Conservation (phyloP, 2,113 vertebrate genomes). For the Pyrgilauda ruficollis region DNA sequence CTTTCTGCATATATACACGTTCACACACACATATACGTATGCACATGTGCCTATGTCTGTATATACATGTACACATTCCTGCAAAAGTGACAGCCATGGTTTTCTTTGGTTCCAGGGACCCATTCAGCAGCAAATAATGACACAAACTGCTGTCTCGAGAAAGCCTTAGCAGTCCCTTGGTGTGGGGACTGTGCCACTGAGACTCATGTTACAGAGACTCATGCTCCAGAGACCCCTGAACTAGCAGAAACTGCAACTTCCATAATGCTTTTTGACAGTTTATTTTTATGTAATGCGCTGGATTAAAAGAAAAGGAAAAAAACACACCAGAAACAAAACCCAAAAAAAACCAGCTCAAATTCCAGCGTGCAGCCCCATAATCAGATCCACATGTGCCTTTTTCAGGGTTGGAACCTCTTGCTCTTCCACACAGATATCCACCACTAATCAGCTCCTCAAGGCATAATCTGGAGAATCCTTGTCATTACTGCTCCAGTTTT, state of each 20-base stretch:
- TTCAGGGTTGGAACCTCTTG: not conserved
- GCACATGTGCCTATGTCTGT: accelerated
- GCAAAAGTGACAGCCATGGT: not conserved
- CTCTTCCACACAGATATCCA: not conserved
- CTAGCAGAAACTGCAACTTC: not conserved
- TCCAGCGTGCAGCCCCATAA: not conserved
- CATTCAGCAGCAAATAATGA: not conserved
- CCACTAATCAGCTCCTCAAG: not conserved
- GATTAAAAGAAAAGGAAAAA: conserved; percentile 48
- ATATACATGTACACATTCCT: not conserved
- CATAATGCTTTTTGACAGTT: conserved; percentile 15
- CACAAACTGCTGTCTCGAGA: not conserved
- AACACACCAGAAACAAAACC: conserved; percentile 9
- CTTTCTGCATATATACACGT: not conserved
- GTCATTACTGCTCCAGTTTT: not conserved
- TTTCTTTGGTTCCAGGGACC: not conserved
- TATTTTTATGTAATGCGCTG: not conserved
- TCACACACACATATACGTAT: accelerated
- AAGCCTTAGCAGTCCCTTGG: not conserved
- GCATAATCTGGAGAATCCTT: not conserved
- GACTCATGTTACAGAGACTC: not conserved
- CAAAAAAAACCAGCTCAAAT: conserved; percentile 3
- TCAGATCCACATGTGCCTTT: not conserved
- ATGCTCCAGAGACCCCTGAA: not conserved
- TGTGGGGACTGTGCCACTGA: not conserved